phyloP scores from a whole-genome alignment of 2,797 vertebrate genomes.

The Taenioides sp. region DNA sequence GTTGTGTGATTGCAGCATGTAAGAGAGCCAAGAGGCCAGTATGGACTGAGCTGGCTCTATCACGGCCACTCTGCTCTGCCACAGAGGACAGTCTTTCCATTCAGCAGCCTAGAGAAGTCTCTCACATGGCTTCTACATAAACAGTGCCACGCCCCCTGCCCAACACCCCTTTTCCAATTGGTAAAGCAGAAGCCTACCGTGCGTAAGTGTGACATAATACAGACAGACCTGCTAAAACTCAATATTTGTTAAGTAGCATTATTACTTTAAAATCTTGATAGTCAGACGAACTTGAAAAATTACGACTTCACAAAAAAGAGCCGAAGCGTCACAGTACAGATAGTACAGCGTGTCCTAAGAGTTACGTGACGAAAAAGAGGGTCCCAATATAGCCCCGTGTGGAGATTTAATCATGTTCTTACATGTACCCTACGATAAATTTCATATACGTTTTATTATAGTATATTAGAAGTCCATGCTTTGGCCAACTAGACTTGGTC shows the following conservation, averaged over 20 bases:
- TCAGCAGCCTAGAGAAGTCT: slow-evolving; percentile 29
- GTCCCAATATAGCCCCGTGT: not conserved
- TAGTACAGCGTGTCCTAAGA: not conserved
- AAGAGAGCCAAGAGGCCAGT: slow-evolving; percentile 15
- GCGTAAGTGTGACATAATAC: not conserved
- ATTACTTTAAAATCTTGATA: not conserved
- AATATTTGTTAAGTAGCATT: not conserved
- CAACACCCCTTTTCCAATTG: slow-evolving; percentile 46
- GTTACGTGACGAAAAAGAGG: not conserved
- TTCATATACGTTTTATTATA: not conserved
- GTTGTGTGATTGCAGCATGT: slow-evolving; percentile 2
- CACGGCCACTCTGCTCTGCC: not conserved
- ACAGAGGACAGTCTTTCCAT: slow-evolving; percentile 16
- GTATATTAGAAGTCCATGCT: too few relatives aligned
- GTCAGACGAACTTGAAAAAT: not conserved
- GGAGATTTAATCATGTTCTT: not conserved
- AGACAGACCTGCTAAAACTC: not conserved
- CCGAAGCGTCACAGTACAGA: slow-evolving; percentile 2
- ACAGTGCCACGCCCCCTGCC: slow-evolving; percentile 34
- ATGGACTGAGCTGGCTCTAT: slow-evolving; percentile 22
- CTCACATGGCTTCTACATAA: slow-evolving; percentile 13
- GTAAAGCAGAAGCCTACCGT: slow-evolving; percentile 12
- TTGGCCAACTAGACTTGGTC: too few relatives aligned
- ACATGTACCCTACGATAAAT: not conserved
- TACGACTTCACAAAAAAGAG: not conserved